phyloP scores from a whole-genome alignment of 2,888 invertebrate genomes.

The Archips xylosteana region DNA sequence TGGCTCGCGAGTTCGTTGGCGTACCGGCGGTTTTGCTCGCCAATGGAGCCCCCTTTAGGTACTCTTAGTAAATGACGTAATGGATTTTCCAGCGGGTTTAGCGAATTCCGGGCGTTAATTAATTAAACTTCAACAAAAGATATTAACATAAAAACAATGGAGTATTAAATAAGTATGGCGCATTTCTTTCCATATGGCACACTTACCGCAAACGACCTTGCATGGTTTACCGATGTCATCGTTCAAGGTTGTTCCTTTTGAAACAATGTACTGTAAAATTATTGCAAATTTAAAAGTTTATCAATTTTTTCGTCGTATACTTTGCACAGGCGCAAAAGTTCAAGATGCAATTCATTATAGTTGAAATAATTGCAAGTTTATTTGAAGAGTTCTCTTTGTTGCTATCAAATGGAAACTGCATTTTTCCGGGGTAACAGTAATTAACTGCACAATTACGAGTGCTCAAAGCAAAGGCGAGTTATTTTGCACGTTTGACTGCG shows the following conservation, averaged over 20 bases:
- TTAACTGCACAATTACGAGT: too few relatives aligned
- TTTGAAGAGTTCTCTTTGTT: neutral
- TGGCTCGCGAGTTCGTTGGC: too few relatives aligned
- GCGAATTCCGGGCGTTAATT: neutral
- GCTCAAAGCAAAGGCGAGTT: too few relatives aligned
- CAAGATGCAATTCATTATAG: neutral
- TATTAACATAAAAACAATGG: neutral
- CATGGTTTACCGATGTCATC: neutral
- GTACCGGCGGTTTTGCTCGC: too few relatives aligned
- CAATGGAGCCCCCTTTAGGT: too few relatives aligned
- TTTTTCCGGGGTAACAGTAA: neutral
- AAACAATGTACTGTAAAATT: neutral
- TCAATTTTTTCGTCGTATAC: neutral
- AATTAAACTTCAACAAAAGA: neutral
- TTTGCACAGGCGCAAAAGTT: neutral
- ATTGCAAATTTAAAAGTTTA: neutral
- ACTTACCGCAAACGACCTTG: neutral
- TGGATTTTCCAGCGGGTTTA: neutral
- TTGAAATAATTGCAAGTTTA: neutral
- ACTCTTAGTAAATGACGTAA: too few relatives aligned
- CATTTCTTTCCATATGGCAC: neutral
- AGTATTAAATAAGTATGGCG: neutral
- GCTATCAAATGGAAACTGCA: neutral
- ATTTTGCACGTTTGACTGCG: too few relatives aligned
- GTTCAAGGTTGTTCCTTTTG: neutral